Percentiles rank a stretch among this genome's conserved stretches.
These are phyloP conservation scores for Planiliza haematocheilus DNA, from an alignment of 2,113 vertebrate species.

Conservation along the genomic window DNA sequence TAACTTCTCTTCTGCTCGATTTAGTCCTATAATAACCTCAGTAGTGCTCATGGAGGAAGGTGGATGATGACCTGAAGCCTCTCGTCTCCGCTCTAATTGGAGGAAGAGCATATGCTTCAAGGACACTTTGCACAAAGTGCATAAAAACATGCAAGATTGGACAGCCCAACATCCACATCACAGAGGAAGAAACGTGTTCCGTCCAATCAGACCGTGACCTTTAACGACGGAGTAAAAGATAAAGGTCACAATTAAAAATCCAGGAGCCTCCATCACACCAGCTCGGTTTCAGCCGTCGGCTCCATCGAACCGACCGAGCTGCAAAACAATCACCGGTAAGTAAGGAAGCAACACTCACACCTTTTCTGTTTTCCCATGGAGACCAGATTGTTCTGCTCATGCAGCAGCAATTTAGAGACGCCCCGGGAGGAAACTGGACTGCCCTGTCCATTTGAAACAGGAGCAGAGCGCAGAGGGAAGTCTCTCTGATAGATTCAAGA, in stretches of 20 bases:
- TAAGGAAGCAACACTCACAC: not conserved
- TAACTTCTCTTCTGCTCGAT: too few relatives aligned
- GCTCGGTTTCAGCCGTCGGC: not conserved
- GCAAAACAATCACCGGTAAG: not conserved
- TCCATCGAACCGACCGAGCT: too few relatives aligned
- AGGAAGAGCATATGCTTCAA: slow-evolving; percentile 66
- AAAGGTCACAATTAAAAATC: slow-evolving; percentile 56
- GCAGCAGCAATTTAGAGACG: slow-evolving; percentile 1
- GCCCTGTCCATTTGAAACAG: slow-evolving; percentile 15
- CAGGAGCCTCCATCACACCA: slow-evolving; percentile 2
- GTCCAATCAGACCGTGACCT: slow-evolving; percentile 50
- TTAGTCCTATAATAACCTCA: too few relatives aligned
- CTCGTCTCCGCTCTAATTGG: slow-evolving; percentile 44
- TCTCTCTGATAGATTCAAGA: slow-evolving; percentile 39
- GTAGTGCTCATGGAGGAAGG: too few relatives aligned
- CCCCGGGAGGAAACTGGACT: not conserved
- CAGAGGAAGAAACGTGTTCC: slow-evolving; percentile 36
- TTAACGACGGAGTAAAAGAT: slow-evolving; percentile 42
- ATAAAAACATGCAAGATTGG: slow-evolving; percentile 34
- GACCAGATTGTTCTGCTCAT: not conserved
- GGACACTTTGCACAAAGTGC: slow-evolving; percentile 42
- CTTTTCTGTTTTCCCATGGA: not conserved
- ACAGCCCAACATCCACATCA: slow-evolving; percentile 36
- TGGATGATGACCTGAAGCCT: not conserved
- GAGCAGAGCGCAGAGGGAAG: slow-evolving; percentile 30